These are phyloP conservation scores for Verasper variegatus DNA, from an alignment of 2,113 vertebrate genomes.

Conservation along the genomic window DNA sequence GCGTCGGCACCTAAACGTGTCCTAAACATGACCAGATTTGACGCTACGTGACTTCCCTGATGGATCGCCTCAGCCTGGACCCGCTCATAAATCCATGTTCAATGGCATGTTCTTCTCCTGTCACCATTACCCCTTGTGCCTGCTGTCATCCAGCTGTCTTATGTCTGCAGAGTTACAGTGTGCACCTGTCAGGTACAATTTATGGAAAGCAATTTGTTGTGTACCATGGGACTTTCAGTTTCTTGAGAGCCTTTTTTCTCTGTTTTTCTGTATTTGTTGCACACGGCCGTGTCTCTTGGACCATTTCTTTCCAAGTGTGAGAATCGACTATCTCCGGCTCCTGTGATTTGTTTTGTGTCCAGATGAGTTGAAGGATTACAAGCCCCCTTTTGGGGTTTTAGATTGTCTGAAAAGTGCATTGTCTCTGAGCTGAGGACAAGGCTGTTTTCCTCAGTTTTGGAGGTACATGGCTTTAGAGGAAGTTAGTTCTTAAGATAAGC, in stretches of 20 bases:
- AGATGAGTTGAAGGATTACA: conserved; percentile 19
- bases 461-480: conserved; percentile 19
- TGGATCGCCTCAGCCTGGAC: conserved; percentile 62
- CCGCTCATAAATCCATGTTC: conserved; percentile 73
- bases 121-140: conserved; percentile 74
- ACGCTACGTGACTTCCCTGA: conserved; percentile 60
- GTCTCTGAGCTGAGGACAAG: neutral
- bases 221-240: conserved; percentile 62
- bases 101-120: conserved; percentile 72
- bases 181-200: conserved; percentile 75
- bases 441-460: conserved; percentile 20
- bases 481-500: conserved; percentile 39
- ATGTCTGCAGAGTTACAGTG: conserved; percentile 75
- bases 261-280: conserved; percentile 32
- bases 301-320: conserved; percentile 20
- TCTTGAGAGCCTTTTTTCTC: conserved; percentile 48
- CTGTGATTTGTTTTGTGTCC: conserved; percentile 18
- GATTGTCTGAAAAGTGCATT: conserved; percentile 13
- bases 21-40: conserved; percentile 48
- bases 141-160: conserved; percentile 73
- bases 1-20: conserved; percentile 28
- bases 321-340: neutral
- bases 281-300: conserved; percentile 4
- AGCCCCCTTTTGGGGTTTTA: neutral
- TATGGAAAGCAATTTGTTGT: conserved; percentile 73